phyloP scores from a whole-genome alignment of 2,888 invertebrate genomes.

The Calameuta pallipes region DNA sequence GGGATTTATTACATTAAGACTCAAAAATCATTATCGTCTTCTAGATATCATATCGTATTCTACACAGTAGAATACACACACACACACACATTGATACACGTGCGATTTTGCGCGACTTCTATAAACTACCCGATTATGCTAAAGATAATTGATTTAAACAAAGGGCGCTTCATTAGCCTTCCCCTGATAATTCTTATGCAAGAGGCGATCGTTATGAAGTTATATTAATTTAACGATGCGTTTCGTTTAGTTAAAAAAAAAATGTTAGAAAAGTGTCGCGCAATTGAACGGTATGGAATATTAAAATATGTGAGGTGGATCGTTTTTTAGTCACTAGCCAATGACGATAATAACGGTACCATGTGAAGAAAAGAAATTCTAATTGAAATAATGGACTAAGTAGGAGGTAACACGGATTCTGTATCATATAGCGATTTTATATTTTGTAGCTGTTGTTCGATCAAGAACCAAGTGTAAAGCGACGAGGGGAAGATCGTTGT shows the following conservation, averaged over 20 bases:
- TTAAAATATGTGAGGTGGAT: background rate
- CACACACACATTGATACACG: no score
- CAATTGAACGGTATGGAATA: background rate
- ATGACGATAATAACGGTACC: background rate
- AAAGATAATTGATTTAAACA: background rate
- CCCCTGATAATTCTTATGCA: background rate
- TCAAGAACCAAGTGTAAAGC: constrained; percentile 8
- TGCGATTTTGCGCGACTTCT: background rate
- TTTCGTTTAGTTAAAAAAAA: background rate
- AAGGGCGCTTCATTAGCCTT: background rate
- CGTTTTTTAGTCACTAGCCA: background rate
- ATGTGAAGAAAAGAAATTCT: background rate
- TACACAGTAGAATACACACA: no score
- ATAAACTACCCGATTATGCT: background rate
- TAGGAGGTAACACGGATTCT: constrained; percentile 8
- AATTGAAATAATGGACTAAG: background rate
- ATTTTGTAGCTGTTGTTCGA: constrained; percentile 42
- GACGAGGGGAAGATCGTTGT: background rate
- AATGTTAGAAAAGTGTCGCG: background rate
- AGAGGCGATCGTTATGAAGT: background rate
- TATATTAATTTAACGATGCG: background rate
- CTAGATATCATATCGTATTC: background rate
- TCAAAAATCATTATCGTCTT: background rate
- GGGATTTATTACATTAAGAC: background rate
- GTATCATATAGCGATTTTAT: constrained; percentile 40